Conservation (phyloP, 2,113 vertebrate genomes). For the Cyphomyrus plagiostoma region DNA sequence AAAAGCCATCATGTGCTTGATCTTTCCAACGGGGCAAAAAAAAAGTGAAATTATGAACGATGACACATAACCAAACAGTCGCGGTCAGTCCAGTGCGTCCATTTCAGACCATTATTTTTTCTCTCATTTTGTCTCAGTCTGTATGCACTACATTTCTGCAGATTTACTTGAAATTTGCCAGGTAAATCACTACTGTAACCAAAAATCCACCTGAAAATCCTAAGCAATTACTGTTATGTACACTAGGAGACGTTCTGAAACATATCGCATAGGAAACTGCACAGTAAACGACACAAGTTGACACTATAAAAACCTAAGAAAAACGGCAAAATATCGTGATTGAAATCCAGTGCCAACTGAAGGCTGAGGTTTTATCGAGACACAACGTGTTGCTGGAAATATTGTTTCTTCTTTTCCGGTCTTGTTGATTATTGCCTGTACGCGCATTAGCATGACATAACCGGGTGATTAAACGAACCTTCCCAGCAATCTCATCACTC, state of each 20-base stretch:
- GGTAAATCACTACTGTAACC: background rate
- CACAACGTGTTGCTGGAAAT: background rate
- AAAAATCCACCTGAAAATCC: background rate
- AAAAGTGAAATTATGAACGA: background rate
- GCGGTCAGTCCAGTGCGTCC: background rate
- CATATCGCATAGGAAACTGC: background rate
- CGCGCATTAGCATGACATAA: background rate
- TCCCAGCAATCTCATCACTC: background rate
- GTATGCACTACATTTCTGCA: background rate
- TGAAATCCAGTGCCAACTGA: background rate
- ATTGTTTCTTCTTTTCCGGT: background rate
- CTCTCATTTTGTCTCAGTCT: too few relatives aligned
- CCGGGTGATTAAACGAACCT: background rate
- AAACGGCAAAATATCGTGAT: background rate
- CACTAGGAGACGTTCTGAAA: background rate
- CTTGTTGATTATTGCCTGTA: background rate
- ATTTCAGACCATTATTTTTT: background rate
- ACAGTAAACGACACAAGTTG: background rate
- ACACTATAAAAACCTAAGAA: background rate
- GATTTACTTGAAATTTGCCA: background rate
- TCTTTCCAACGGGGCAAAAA: constrained; percentile 56
- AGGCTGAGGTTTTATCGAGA: background rate
- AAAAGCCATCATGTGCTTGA: constrained; percentile 99
- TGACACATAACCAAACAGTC: background rate
- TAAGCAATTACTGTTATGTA: background rate